These are phyloP conservation scores for Microplitis manilae DNA, from an alignment of 2,888 invertebrate genomes.

Conservation along the genomic window DNA sequence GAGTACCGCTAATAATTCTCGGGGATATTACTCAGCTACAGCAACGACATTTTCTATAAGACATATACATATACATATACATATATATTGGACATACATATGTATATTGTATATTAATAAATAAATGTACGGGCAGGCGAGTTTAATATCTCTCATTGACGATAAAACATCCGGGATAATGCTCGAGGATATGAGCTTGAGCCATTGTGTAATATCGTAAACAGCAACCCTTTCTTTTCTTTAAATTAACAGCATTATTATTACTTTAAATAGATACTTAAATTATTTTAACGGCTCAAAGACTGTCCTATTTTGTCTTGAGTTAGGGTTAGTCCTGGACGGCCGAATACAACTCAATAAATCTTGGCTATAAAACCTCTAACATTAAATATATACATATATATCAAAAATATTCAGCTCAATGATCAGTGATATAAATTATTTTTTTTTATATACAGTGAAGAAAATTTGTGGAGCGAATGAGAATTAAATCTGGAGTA, in stretches of 20 bases:
- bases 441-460: no score
- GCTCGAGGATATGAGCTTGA: constrained; percentile 4
- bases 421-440: no score
- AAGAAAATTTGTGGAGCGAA: no score
- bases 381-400: no score
- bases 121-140: constrained; percentile 37
- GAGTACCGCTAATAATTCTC: constrained; percentile 43
- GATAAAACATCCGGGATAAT: constrained; percentile 38
- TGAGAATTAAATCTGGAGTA: no score
- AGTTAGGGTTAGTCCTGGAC: neutral
- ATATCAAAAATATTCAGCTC: no score
- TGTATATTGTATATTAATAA: neutral
- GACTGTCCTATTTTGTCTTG: neutral
- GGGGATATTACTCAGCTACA: neutral
- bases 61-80: neutral
- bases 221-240: constrained; percentile 9
- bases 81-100: constrained; percentile 26
- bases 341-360: neutral
- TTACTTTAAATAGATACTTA: neutral
- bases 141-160: constrained; percentile 37
- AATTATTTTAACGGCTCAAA: neutral
- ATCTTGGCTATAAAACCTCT: neutral
- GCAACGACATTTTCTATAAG: neutral
- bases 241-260: neutral
- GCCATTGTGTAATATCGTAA: constrained; percentile 24